Percentiles rank a stretch among this genome's conserved stretches.
Evolutionary conservation across 2,888 invertebrate genomes (phyloP).

Genomic region (Rotaria socialis): DNA sequence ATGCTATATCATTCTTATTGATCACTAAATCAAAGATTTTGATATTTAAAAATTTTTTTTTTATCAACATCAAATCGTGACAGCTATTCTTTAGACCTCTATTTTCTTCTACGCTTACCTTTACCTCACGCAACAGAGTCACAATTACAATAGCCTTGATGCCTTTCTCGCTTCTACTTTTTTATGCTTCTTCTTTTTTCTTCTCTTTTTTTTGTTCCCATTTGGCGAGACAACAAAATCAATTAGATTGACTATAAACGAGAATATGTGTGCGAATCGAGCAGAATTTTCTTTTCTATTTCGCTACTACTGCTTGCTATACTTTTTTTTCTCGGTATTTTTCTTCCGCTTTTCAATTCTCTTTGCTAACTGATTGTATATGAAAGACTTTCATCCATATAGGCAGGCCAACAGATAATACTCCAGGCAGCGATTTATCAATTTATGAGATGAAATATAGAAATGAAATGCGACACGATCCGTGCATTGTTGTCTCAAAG

Average conservation of each 20-base stretch:
- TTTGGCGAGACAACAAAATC: slow-evolving; percentile 20
- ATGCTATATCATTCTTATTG: background rate
- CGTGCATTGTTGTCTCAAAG: background rate
- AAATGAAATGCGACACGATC: background rate
- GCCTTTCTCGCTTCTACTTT: background rate
- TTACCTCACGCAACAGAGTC: background rate
- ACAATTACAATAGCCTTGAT: background rate
- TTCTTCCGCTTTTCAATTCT: background rate
- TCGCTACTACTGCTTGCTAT: background rate
- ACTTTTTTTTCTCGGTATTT: background rate
- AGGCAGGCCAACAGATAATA: background rate
- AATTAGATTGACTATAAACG: slow-evolving; percentile 23
- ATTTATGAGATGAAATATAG: background rate
- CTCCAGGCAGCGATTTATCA: background rate
- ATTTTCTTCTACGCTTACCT: background rate
- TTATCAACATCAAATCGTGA: background rate
- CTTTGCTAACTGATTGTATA: background rate
- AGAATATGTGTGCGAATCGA: background rate
- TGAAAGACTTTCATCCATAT: background rate
- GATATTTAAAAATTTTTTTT: too few species aligned
- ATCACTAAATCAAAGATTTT: too few species aligned
- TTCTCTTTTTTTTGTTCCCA: background rate
- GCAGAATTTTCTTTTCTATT: background rate
- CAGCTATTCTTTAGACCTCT: background rate
- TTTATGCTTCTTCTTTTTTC: background rate